Evolutionary conservation across 2,797 vertebrate genomes (phyloP).

Genomic region (Pempheris klunzingeri): DNA sequence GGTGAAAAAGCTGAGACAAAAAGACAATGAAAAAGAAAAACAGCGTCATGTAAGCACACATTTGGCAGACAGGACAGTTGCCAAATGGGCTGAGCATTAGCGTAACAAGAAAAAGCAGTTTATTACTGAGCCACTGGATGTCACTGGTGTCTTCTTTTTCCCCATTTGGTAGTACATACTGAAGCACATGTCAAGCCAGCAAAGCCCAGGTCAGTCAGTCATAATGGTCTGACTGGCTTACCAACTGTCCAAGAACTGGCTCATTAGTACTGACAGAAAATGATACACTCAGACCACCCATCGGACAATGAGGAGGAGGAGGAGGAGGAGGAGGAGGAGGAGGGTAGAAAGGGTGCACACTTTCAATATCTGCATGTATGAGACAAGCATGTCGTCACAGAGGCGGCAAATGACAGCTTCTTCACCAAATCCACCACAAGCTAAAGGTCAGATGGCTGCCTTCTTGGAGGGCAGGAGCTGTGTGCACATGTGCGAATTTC

Average conservation of each 20-base stretch:
- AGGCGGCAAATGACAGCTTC: slow-evolving; percentile 65
- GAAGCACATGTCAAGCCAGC: background rate
- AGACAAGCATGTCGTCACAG: slow-evolving; percentile 45
- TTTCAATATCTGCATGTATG: slow-evolving; percentile 56
- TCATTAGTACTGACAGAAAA: slow-evolving; percentile 41
- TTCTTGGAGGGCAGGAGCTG: slow-evolving; percentile 71
- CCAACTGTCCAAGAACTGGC: slow-evolving; percentile 14
- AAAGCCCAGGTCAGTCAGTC: no score
- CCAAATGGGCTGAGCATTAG: background rate
- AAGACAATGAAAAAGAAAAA: background rate
- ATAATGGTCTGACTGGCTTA: slow-evolving; percentile 32
- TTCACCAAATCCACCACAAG: slow-evolving; percentile 73
- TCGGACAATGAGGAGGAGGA: no score
- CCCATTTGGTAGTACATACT: background rate
- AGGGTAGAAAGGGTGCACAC: slow-evolving; percentile 6
- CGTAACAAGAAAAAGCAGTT: background rate
- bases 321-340: no score
- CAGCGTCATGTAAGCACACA: background rate
- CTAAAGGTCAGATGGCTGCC: slow-evolving; percentile 81
- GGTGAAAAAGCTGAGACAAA: background rate
- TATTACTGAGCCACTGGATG: slow-evolving; percentile 64
- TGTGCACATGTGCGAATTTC: slow-evolving; percentile 77
- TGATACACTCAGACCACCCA: slow-evolving; percentile 11
- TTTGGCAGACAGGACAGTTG: background rate
- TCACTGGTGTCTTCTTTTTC: slow-evolving; percentile 61